Evolutionary conservation across 2,113 vertebrate genomes (phyloP), one percentile per base, ranked within the genome.

Genomic region (Myrmecobius fasciatus): DNA sequence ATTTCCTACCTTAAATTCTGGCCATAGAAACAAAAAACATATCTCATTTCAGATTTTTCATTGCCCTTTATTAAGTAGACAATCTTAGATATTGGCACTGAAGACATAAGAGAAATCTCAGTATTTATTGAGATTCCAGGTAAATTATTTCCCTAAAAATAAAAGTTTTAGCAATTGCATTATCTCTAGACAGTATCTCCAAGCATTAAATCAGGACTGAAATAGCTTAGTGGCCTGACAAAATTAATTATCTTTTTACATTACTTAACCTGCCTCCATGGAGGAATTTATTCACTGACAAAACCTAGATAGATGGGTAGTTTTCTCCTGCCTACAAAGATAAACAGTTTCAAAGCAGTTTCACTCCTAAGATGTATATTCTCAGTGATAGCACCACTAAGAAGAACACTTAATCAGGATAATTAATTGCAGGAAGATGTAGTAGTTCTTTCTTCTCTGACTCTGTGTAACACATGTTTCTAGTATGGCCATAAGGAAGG

Each of bases 51-150:
- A 83, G 67, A 43, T 43, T 83, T 83, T 43, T 83, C 67, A 83
- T 93, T 93, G 49, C 46, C 89, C 96, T 93, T 93, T 53, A 48
- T 54, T 54, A 93, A 91, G 89, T 43, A 83, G n/a, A 83, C 36
- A 53, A n/a, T 91, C 25, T 28, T 94, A 51, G 94, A 3, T 31
- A 83, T 54, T 46, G 56, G 89, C 88, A n/a, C 5, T 93, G 14
- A 89, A 89, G 52, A 17, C 36, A 92, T 48, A 83, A 48, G 51
- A 67, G 60, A 67, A 75, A 75, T n/a, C 67, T 75, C 26, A 95
- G 89, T 48, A 56, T 48, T 94, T 53, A 91, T 48, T 90, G 46
- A 20, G 36, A 36, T 89, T 96, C 49, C 93, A 93, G 28, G 43
- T 46, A 36, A 89, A 22, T 60, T 47, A 92, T 91, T 89, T 93